Conservation (phyloP, 2,797 vertebrate species). For the Neosilurus hyrtlii region DNA sequence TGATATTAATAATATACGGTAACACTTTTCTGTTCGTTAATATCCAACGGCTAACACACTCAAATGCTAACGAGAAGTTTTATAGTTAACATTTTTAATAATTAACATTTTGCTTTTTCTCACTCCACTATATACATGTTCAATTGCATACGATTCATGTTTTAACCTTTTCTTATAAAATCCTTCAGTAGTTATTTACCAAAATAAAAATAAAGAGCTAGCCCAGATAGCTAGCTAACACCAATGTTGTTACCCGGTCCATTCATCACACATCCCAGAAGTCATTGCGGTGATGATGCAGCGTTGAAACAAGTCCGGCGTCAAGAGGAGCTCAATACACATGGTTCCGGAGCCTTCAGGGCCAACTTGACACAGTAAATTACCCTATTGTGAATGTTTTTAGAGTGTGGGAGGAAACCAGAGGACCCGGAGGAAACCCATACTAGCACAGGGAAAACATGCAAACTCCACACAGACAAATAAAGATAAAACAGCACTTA, state of each 20-base stretch:
- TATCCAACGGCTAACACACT: neutral
- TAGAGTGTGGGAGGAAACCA: no score
- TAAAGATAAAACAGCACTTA: no score
- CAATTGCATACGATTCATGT: neutral
- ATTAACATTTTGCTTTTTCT: no score
- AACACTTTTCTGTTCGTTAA: neutral
- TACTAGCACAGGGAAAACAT: no score
- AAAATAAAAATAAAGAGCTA: neutral
- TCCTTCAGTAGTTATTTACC: constrained; percentile 8
- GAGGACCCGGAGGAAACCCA: no score
- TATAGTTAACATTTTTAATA: neutral
- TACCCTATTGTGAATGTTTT: no score
- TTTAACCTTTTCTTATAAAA: neutral
- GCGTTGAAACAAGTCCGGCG: constrained; percentile 29
- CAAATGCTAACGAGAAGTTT: neutral
- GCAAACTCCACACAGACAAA: no score
- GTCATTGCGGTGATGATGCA: constrained; percentile 7
- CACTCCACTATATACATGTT: neutral
- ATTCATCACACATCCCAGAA: constrained; percentile 54
- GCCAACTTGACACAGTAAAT: no score
- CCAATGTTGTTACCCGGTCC: constrained; percentile 6
- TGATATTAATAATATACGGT: neutral
- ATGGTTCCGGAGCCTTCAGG: constrained; percentile 3
- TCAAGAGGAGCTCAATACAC: neutral
- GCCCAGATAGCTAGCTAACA: constrained; percentile 2